These are phyloP conservation scores for Sitta europaea DNA, from an alignment of 2,113 vertebrate genomes.

Conservation along the genomic window DNA sequence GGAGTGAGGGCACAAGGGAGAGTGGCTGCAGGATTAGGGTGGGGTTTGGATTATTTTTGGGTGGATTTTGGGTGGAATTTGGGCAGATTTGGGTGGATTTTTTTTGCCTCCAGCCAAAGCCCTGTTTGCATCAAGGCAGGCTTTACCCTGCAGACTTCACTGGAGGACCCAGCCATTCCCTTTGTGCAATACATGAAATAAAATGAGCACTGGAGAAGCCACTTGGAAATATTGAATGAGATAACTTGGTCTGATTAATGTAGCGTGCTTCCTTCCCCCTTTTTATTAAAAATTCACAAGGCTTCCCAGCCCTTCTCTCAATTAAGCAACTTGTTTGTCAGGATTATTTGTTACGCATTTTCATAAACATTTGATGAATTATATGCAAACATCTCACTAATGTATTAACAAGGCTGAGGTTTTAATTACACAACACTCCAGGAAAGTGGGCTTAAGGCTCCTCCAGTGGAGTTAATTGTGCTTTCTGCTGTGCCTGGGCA, in stretches of 20 bases:
- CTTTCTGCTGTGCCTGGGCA: background rate
- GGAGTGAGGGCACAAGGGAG: no score
- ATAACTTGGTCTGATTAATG: slow-evolving; percentile 42
- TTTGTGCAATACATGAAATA: background rate
- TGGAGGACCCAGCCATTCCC: background rate
- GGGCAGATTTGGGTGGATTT: no score
- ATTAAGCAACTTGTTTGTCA: slow-evolving; percentile 54
- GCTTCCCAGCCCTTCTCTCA: slow-evolving; percentile 59
- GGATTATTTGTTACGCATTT: slow-evolving; percentile 62
- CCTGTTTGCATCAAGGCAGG: background rate
- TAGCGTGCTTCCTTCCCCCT: background rate
- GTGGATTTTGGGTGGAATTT: no score
- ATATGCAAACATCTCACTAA: slow-evolving; percentile 47
- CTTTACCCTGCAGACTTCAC: background rate
- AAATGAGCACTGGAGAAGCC: background rate
- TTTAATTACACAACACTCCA: slow-evolving; percentile 45
- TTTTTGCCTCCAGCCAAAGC: background rate
- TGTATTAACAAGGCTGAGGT: slow-evolving; percentile 53
- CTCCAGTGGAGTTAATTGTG: background rate
- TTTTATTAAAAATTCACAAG: slow-evolving; percentile 71
- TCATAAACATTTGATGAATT: slow-evolving; percentile 73
- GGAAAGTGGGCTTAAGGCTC: background rate
- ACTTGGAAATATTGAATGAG: slow-evolving; percentile 10
- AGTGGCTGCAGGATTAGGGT: background rate
- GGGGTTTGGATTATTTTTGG: no score